Conservation (phyloP, 2,797 vertebrate species). For the Enteromius treurensis region DNA sequence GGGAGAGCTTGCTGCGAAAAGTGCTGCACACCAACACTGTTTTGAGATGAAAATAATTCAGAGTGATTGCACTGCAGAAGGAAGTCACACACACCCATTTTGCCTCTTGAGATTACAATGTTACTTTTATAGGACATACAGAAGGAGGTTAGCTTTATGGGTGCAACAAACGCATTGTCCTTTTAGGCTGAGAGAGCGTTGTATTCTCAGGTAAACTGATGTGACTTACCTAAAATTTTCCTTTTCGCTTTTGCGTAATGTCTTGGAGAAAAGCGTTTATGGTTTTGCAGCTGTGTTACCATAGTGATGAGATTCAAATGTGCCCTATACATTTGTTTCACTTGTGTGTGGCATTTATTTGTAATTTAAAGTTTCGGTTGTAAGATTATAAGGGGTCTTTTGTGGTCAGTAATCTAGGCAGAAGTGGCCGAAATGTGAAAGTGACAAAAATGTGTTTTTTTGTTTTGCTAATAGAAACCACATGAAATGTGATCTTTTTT, state of each 20-base stretch:
- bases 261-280: background rate
- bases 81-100: background rate
- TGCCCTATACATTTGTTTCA: slow-evolving; percentile 20
- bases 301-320: slow-evolving; percentile 21
- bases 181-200: background rate
- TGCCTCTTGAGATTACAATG: background rate
- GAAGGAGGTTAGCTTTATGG: background rate
- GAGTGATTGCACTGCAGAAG: slow-evolving; percentile 5
- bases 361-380: slow-evolving; percentile 3
- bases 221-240: background rate
- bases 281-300: slow-evolving; percentile 16
- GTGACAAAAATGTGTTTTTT: background rate
- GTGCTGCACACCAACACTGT: slow-evolving; percentile 1
- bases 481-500: background rate
- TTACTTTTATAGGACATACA: background rate
- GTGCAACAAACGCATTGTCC: background rate
- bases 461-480: background rate
- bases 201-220: background rate
- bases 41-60: background rate
- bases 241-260: background rate
- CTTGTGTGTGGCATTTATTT: background rate
- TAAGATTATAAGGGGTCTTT: background rate
- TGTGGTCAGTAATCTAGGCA: background rate
- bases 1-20: background rate
- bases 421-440: background rate